A percentile compares a stretch with the other conserved stretches of the same genome.
phyloP scores from a whole-genome alignment of 2,113 vertebrate species.

The Prunella fulvescens region DNA sequence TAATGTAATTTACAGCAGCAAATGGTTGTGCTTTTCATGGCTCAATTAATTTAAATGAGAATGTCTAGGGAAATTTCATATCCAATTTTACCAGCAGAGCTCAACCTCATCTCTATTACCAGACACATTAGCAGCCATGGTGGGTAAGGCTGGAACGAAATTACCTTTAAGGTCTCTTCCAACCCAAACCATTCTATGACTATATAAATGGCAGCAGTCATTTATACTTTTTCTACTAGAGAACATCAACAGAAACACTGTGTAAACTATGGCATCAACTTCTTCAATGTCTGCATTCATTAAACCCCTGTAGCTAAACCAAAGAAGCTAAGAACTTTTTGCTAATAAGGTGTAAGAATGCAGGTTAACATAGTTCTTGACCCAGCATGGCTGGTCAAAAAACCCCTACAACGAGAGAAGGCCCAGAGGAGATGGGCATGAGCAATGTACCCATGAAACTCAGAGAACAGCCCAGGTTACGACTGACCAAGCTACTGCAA shows the following conservation, averaged over 20 bases:
- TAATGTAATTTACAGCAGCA: not conserved
- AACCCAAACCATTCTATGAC: not conserved
- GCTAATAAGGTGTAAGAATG: not conserved
- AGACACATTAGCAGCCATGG: not conserved
- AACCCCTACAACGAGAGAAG: not conserved
- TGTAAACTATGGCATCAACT: not conserved
- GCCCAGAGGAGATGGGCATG: not conserved
- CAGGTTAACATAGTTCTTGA: not conserved
- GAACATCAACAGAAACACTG: not conserved
- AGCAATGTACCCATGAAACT: accelerated
- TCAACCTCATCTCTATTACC: not conserved
- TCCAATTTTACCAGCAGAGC: not conserved
- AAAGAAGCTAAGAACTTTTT: not conserved
- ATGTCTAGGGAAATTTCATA: not conserved
- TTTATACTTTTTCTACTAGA: not conserved
- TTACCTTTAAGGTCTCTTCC: not conserved
- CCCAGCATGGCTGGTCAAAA: not conserved
- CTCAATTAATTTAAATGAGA: not conserved
- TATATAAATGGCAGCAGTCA: not conserved
- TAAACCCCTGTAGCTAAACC: not conserved
- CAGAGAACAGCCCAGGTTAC: not conserved
- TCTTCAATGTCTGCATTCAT: not conserved
- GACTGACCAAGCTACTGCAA: not conserved
- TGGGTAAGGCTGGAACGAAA: not conserved
- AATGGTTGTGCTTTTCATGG: not conserved